Conservation (phyloP, 2,797 vertebrate species). For the Chanos chanos region DNA sequence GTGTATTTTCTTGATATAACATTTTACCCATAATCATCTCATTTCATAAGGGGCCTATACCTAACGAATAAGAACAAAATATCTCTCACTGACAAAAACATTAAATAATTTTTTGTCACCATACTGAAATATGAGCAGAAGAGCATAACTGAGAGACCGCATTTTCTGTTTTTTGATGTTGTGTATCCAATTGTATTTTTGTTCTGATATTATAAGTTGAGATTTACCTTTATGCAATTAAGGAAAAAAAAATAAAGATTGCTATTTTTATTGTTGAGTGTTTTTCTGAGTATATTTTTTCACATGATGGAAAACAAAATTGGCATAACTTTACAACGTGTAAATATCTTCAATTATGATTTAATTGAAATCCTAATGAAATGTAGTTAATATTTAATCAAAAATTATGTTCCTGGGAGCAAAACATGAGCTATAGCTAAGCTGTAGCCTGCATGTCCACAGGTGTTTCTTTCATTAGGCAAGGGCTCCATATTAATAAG, state of each 20-base stretch:
- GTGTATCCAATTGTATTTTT: background rate
- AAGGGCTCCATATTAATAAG: too few relatives aligned
- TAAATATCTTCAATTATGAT: too few relatives aligned
- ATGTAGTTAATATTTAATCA: too few relatives aligned
- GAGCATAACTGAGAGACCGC: background rate
- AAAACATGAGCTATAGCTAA: too few relatives aligned
- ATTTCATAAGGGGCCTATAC: too few relatives aligned
- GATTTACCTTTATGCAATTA: slow-evolving; percentile 4
- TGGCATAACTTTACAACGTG: too few relatives aligned
- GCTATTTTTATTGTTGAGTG: slow-evolving; percentile 71
- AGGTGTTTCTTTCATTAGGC: too few relatives aligned
- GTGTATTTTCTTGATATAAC: too few relatives aligned
- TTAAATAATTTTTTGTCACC: background rate
- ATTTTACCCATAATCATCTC: background rate
- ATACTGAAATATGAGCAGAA: background rate
- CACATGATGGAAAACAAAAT: too few relatives aligned
- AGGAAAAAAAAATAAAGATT: slow-evolving; percentile 84
- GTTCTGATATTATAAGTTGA: background rate
- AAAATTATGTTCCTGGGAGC: too few relatives aligned
- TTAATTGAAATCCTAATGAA: too few relatives aligned
- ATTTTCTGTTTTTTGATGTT: background rate
- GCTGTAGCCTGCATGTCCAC: too few relatives aligned
- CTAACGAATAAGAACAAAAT: background rate
- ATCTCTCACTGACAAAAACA: background rate
- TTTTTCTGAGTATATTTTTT: background rate